Percentiles rank a stretch among this genome's conserved stretches.
These are phyloP conservation scores for Solen grandis DNA, from an alignment of 1,140 invertebrate species.

Conservation along the genomic window DNA sequence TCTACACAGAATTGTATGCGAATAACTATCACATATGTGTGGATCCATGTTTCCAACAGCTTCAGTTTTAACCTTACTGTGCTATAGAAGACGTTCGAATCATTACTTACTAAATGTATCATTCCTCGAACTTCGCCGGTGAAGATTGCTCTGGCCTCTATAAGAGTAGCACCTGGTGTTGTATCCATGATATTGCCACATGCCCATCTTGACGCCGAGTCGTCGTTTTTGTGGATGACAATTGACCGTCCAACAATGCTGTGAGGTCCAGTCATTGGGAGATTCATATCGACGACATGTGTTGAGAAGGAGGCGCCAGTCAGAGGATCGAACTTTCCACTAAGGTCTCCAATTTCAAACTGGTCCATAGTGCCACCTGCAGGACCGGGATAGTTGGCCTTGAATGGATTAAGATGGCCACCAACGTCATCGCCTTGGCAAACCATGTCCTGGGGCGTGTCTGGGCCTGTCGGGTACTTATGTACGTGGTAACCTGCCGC, in stretches of 20 bases:
- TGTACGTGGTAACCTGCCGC: constrained; percentile 82
- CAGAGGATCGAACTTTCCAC: constrained; percentile 90
- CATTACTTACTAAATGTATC: constrained; percentile 89
- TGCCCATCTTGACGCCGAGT: constrained; percentile 78
- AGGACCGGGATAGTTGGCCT: constrained; percentile 75
- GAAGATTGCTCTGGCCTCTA: constrained; percentile 58
- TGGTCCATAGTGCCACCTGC: constrained; percentile 85
- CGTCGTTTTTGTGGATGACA: constrained; percentile 87
- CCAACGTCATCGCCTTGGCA: constrained; percentile 92
- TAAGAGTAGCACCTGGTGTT: constrained; percentile 41
- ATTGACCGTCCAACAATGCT: constrained; percentile 92
- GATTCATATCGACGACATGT: constrained; percentile 89
- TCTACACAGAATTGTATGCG: too few species aligned
- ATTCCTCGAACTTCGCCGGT: constrained; percentile 91
- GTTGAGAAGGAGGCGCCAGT: constrained; percentile 81
- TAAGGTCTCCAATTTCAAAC: constrained; percentile 91
- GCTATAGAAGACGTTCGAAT: too few species aligned
- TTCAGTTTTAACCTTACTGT: too few species aligned
- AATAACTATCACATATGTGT: too few species aligned
- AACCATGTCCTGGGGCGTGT: constrained; percentile 88
- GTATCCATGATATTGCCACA: constrained; percentile 82
- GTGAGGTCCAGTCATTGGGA: constrained; percentile 90
- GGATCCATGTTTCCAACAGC: too few species aligned
- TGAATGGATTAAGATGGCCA: constrained; percentile 82
- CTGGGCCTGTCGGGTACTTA: constrained; percentile 80